Base-by-base conservation (phyloP, 2,888 invertebrate species). In the Diogma glabrata region DNA sequence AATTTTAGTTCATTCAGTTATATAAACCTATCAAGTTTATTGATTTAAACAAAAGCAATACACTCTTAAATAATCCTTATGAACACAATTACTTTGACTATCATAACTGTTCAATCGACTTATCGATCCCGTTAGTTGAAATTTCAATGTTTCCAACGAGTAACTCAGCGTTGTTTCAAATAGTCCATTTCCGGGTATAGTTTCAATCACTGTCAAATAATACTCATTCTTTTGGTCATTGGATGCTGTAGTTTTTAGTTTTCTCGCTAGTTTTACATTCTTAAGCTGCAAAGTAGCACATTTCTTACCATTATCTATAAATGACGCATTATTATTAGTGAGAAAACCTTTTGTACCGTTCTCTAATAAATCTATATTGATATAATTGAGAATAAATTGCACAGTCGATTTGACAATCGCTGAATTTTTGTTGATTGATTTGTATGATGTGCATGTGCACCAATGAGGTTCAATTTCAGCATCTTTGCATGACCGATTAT, bases 381-480 rank as follows among this genome's bases (percentile, higher is more conserved):
- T 64, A 46, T 64, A 62, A 17, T 59, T 55, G 1, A 70, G 59
- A 3, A 64, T 60, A 7, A 60, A 59, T 19, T 71, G 60, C 0
- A 77, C 75, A 20, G 77, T 76, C 57, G 72, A 72, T 17, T 67
- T 61, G 7, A 77, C 79, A 22, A 75, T 70, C 38, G 67, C 61
- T 48, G 77, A 75, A 46, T 70, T 64, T 7, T 61, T 59, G 53
- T 72, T 66, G 52, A 73, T 63, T 14, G 72, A 62, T 55, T 73
- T 70, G 59, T 81, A 76, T 20, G 77, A 76, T 51, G 78, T 75
- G 60, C 87, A 88, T 51, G 83, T 81, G 63, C 87, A 87, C 87
- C 87, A 87, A 61, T 86, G 85, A 38, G 78, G 74, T 8, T 75
- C 73, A 49, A 89, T 79, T 1, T 75, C 76, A 6, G 78, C 81